Conservation (phyloP, 2,888 invertebrate genomes). For the Lithodes maja region DNA sequence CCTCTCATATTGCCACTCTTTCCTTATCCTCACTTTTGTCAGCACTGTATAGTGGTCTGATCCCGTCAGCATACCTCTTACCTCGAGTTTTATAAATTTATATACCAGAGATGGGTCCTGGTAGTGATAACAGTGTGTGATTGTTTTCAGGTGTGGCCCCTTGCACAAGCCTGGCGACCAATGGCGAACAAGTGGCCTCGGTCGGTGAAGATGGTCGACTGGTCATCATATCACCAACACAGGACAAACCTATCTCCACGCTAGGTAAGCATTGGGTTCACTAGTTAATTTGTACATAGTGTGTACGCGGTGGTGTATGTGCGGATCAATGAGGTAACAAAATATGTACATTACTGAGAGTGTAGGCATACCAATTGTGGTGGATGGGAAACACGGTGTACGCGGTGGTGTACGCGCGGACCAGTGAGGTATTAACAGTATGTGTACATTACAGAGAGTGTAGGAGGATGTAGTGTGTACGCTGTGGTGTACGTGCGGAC, state of each 20-base stretch:
- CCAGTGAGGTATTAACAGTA: too few relatives aligned
- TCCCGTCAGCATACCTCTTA: too few relatives aligned
- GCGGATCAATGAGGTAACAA: not conserved
- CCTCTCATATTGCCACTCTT: too few relatives aligned
- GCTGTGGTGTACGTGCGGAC: constrained; percentile 72
- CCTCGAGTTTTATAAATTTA: not conserved
- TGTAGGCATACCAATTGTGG: not conserved
- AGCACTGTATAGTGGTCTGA: too few relatives aligned
- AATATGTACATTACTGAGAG: not conserved
- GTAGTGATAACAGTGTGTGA: not conserved
- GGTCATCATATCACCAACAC: constrained; percentile 78
- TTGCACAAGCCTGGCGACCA: constrained; percentile 80
- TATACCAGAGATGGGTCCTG: not conserved
- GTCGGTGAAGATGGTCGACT: constrained; percentile 90
- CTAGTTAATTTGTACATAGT: not conserved
- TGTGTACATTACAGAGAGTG: constrained; percentile 51
- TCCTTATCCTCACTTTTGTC: too few relatives aligned
- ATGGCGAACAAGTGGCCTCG: constrained; percentile 86
- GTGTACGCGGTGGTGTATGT: not conserved
- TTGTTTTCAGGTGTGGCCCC: constrained; percentile 77
- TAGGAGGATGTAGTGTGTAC: constrained; percentile 65
- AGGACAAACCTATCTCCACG: constrained; percentile 75
- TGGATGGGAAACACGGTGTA: not conserved
- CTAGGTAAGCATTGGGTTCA: constrained; percentile 50
- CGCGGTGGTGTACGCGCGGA: not conserved